These are phyloP conservation scores for Orchesella cincta DNA, from an alignment of 1,140 invertebrate genomes.

Conservation along the genomic window DNA sequence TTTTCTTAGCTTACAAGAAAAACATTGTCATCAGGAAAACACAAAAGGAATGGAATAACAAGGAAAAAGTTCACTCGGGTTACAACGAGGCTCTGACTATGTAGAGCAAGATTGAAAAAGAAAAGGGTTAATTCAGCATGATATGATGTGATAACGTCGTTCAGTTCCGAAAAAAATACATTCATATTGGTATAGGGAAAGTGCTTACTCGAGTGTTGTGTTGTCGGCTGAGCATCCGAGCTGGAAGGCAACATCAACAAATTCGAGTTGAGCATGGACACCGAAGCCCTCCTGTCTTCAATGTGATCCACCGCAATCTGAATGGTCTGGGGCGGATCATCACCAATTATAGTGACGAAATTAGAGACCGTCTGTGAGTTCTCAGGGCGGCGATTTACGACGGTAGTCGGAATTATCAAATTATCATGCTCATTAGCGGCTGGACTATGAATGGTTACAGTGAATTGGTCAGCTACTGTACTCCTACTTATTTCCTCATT, in stretches of 20 bases:
- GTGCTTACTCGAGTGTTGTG: too few relatives aligned
- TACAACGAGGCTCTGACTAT: too few relatives aligned
- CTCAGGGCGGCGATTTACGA: background rate
- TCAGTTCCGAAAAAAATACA: too few relatives aligned
- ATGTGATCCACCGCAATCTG: slow-evolving; percentile 46
- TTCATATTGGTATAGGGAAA: too few relatives aligned
- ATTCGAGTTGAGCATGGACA: slow-evolving; percentile 21
- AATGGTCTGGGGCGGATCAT: slow-evolving; percentile 32
- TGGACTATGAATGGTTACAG: slow-evolving; percentile 3
- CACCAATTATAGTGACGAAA: slow-evolving; percentile 11
- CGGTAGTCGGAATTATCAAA: background rate
- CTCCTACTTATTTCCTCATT: background rate
- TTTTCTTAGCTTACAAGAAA: too few relatives aligned
- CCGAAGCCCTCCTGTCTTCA: slow-evolving; percentile 3
- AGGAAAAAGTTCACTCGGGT: too few relatives aligned
- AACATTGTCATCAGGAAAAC: too few relatives aligned
- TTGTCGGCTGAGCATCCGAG: slow-evolving; percentile 10
- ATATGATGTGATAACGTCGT: too few relatives aligned
- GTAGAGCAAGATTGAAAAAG: too few relatives aligned
- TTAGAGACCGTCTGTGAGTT: slow-evolving; percentile 1
- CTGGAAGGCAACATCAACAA: slow-evolving; percentile 29
- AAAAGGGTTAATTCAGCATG: too few relatives aligned
- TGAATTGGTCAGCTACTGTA: background rate
- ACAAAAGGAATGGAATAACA: too few relatives aligned
- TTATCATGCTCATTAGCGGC: background rate